Percentiles rank a stretch among this genome's conserved stretches.
Conservation (phyloP, 1,140 invertebrate genomes). For the Prorops nasuta region DNA sequence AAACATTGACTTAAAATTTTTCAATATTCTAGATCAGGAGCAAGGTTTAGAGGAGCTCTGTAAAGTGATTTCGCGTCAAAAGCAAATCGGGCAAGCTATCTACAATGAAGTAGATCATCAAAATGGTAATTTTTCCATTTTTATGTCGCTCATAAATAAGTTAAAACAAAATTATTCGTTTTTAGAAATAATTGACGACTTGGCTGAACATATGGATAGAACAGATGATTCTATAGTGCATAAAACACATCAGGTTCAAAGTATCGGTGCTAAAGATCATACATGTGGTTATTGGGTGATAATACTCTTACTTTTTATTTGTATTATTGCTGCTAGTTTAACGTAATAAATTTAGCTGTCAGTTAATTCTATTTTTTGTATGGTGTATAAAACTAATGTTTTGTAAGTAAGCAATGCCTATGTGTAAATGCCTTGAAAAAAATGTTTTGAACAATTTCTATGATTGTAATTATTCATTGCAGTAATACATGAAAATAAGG, state of each 20-base stretch:
- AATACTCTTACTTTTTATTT: constrained; percentile 65
- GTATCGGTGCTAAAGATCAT: constrained; percentile 67
- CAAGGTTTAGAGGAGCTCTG: constrained; percentile 73
- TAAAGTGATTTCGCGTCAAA: constrained; percentile 74
- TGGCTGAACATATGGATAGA: constrained; percentile 71
- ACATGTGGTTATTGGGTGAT: constrained; percentile 73
- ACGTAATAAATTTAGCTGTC: constrained; percentile 16
- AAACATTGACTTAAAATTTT: constrained; percentile 6
- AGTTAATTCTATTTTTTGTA: constrained; percentile 14
- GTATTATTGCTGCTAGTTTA: constrained; percentile 35
- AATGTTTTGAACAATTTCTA: neutral
- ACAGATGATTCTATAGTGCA: constrained; percentile 66
- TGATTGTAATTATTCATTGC: neutral
- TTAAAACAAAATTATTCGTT: neutral
- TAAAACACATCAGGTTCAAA: constrained; percentile 67
- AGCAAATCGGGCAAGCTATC: constrained; percentile 72
- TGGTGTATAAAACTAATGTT: neutral
- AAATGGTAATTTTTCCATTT: constrained; percentile 63
- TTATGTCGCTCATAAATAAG: constrained; percentile 4
- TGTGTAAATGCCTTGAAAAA: constrained; percentile 1
- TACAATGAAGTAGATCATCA: constrained; percentile 76
- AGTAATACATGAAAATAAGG: too few species aligned
- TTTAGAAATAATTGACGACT: constrained; percentile 76
- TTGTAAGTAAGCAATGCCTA: neutral
- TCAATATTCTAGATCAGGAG: constrained; percentile 68